Evolutionary conservation across 1,140 invertebrate species (phyloP), one percentile per base, ranked within the genome.

Genomic region (Bombus vancouverensis): DNA sequence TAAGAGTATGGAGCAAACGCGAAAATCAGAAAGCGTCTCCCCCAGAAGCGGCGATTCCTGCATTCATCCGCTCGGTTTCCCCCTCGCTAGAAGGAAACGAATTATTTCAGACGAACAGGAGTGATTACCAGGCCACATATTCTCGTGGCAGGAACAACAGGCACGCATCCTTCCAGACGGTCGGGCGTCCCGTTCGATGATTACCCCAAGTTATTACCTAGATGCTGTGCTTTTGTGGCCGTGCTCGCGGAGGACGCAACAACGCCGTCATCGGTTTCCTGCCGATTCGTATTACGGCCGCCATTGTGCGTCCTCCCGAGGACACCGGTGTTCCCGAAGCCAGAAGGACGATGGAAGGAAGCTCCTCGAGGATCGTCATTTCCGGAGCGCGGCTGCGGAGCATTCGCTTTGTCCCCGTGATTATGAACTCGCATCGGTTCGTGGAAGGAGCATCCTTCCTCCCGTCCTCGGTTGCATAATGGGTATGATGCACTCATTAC

Each of bases 141-240:
- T 57, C 78, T 13, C 57, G 28, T 34, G 18, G 57, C 12, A 72
- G 15, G 83, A 85, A 80, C 78, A 85, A 81, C 68, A n/a, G 59
- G 10, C 42, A 18, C 59, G 80, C 37, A 71, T 82, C 65, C 53
- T 84, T 87, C 59, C 73, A 87, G 81, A 85, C 75, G 75, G 42
- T 81, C 44, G 77, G 71, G 44, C 47, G 74, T 85, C 74, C 75
- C 80, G 87, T 92, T 91, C 90, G 89, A 93, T 93, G 93, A 94
- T 94, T 94, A 94, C 92, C 88, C 91, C 91, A 84, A 91, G 92
- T 94, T 94, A 94, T 93, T 93, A 93, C 89, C 81, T 90, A 92
- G 92, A 93, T 94, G 92, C 83, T 39, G 39, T 75, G 90, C 93
- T 93, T 93, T 94, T 94, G 88, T 94, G 87, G 87, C 42, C 18